phyloP scores from a whole-genome alignment of 1,140 invertebrate species.

The Pseudobourletiella spinata region DNA sequence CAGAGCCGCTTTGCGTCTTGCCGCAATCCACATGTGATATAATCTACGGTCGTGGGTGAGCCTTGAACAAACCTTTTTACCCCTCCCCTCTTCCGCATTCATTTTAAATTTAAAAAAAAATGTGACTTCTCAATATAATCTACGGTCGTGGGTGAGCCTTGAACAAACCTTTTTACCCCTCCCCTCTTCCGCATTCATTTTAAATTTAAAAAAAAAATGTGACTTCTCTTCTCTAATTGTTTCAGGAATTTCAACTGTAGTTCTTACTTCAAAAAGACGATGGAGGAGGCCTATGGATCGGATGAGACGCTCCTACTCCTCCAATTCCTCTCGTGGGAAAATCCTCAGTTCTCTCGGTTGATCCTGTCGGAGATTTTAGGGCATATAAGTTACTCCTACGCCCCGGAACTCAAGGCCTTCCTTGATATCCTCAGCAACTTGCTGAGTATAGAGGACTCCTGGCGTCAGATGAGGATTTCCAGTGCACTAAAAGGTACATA shows the following conservation, averaged over 20 bases:
- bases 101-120: neutral
- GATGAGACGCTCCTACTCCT: slow-evolving; percentile 82
- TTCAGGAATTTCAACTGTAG: slow-evolving; percentile 43
- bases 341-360: slow-evolving; percentile 79
- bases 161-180: neutral
- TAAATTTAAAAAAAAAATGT: neutral
- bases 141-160: slow-evolving; percentile 19
- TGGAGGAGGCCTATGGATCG: slow-evolving; percentile 83
- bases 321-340: slow-evolving; percentile 94
- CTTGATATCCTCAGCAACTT: slow-evolving; percentile 80
- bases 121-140: slow-evolving; percentile 1
- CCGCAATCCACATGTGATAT: slow-evolving; percentile 10
- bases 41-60: slow-evolving; percentile 20
- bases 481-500: slow-evolving; percentile 76
- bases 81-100: neutral
- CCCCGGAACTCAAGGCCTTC: slow-evolving; percentile 85
- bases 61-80: neutral
- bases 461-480: slow-evolving; percentile 86
- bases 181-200: neutral
- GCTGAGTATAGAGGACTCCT: slow-evolving; percentile 84
- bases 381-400: slow-evolving; percentile 90
- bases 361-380: slow-evolving; percentile 83
- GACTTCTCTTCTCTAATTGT: slow-evolving; percentile 20
- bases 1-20: neutral
- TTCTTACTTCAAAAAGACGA: slow-evolving; percentile 83